Conservation (phyloP, 2,888 invertebrate species). For the Epirrhoe tristata region DNA sequence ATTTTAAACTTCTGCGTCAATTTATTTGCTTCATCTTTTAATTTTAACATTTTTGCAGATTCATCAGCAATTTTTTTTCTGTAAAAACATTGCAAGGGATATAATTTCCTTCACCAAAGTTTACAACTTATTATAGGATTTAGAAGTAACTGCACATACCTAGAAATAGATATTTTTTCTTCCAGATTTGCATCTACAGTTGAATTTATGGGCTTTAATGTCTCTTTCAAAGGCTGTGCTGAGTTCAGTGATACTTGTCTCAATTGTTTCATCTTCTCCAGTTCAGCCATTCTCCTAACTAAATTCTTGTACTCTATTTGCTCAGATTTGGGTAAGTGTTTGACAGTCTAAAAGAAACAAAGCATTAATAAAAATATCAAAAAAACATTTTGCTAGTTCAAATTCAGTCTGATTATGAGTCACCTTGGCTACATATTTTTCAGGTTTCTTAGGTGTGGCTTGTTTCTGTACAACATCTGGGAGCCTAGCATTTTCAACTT, state of each 20-base stretch:
- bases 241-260: constrained; percentile 63
- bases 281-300: constrained; percentile 79
- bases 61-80: constrained; percentile 80
- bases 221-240: constrained; percentile 61
- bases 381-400: constrained; percentile 1
- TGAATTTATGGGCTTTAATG: constrained; percentile 69
- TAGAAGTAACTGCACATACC: constrained; percentile 52
- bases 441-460: constrained; percentile 55
- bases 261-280: constrained; percentile 78
- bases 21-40: constrained; percentile 74
- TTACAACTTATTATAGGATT: background rate
- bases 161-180: constrained; percentile 72
- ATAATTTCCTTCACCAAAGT: background rate
- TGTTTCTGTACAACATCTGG: constrained; percentile 66
- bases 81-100: constrained; percentile 41
- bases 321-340: constrained; percentile 78
- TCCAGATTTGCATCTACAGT: constrained; percentile 61
- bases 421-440: constrained; percentile 79
- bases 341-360: constrained; percentile 68
- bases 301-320: constrained; percentile 80
- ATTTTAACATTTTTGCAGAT: constrained; percentile 72
- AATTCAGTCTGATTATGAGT: constrained; percentile 30
- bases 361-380: constrained; percentile 5
- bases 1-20: constrained; percentile 76
- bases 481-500: constrained; percentile 69